Conservation (phyloP, 1,140 invertebrate species). For the Drosophila grimshawi region DNA sequence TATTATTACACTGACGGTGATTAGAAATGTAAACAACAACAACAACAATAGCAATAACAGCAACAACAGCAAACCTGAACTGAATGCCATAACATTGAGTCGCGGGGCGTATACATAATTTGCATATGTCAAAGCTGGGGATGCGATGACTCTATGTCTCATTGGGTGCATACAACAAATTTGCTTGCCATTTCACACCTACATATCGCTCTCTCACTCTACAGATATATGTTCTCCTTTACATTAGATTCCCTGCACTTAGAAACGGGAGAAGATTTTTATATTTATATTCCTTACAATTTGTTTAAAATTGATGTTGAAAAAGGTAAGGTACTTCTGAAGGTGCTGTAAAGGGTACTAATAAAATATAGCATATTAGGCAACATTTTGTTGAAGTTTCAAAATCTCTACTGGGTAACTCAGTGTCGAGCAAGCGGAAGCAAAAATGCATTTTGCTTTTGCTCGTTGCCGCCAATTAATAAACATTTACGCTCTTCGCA, state of each 20-base stretch:
- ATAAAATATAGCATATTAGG: no score
- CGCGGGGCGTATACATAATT: constrained; percentile 71
- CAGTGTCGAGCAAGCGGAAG: neutral
- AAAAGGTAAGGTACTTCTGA: no score
- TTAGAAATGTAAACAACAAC: constrained; percentile 13
- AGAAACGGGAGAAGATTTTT: no score
- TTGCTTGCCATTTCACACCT: neutral
- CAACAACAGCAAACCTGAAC: constrained; percentile 26
- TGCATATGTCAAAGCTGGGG: constrained; percentile 55
- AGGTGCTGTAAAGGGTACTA: no score
- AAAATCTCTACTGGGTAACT: neutral
- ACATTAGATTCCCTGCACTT: neutral
- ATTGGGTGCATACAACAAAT: constrained; percentile 14
- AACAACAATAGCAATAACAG: constrained; percentile 14
- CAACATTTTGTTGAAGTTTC: neutral
- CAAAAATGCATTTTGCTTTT: constrained; percentile 16
- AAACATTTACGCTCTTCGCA: constrained; percentile 74
- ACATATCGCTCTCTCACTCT: no score
- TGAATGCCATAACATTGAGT: constrained; percentile 45
- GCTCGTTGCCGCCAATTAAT: constrained; percentile 63
- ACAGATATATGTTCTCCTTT: neutral
- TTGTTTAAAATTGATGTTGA: no score
- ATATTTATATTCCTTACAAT: no score
- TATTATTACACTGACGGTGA: constrained; percentile 19
- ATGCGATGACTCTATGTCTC: constrained; percentile 26